phyloP scores from a whole-genome alignment of 2,888 invertebrate genomes.

The Lobophora halterata region DNA sequence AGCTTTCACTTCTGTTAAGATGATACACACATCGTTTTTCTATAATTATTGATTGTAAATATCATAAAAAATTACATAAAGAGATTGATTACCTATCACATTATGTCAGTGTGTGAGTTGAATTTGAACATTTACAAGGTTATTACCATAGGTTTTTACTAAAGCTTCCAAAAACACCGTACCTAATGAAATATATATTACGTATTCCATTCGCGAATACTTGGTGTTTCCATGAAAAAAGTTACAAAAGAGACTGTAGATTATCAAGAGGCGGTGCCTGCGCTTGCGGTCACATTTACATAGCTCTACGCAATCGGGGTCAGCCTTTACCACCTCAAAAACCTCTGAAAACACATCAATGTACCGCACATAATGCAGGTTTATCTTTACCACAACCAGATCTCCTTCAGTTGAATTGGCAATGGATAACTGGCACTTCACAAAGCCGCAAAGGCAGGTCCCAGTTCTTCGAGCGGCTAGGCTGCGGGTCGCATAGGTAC shows the following conservation, averaged over 20 bases:
- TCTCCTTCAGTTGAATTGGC: constrained; percentile 1
- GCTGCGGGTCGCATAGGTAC: constrained; percentile 14
- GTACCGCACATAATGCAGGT: constrained; percentile 5
- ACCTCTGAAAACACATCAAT: not conserved
- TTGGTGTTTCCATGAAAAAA: constrained; percentile 23
- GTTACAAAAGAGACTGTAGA: constrained; percentile 26
- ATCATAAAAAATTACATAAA: no score
- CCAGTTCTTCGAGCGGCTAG: no score
- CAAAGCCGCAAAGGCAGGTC: constrained; percentile 5
- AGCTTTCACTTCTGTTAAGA: no score
- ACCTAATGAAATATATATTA: no score
- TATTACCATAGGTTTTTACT: no score
- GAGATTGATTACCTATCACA: no score
- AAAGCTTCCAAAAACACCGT: no score
- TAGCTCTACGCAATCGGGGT: constrained; percentile 17
- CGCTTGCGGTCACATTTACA: constrained; percentile 37
- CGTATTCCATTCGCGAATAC: constrained; percentile 24
- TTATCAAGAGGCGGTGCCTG: constrained; percentile 32
- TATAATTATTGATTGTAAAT: no score
- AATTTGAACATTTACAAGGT: no score
- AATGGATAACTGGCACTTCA: constrained; percentile 6
- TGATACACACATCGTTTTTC: no score
- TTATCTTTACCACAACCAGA: not conserved
- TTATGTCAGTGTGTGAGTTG: no score
- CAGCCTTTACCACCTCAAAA: constrained; percentile 1